Evolutionary conservation across 2,113 vertebrate species (phyloP).

Genomic region (Paraplagusia blochii): DNA sequence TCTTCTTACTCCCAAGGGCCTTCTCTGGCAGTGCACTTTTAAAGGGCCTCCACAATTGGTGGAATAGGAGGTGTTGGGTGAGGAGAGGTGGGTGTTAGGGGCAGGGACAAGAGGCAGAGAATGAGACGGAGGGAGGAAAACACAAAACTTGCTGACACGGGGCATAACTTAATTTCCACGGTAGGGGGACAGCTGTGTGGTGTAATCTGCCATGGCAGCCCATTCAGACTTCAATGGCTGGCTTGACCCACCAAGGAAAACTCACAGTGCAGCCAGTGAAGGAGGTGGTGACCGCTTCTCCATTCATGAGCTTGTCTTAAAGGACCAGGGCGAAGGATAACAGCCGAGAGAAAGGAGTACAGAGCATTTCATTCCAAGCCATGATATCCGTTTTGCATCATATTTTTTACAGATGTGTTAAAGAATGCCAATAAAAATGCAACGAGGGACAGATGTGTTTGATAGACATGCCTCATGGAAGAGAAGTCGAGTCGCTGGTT

Average conservation of each 20-base stretch:
- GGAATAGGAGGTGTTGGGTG: constrained; percentile 50
- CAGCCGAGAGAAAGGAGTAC: constrained; percentile 32
- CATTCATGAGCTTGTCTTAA: constrained; percentile 97
- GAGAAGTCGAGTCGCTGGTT: too few species aligned
- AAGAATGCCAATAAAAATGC: too few species aligned
- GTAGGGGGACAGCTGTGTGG: constrained; percentile 98
- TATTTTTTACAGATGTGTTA: too few species aligned
- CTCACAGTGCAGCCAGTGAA: constrained; percentile 86
- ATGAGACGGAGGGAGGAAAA: constrained; percentile 75
- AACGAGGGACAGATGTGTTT: too few species aligned
- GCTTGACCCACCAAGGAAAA: constrained; percentile 97
- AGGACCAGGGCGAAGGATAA: constrained; percentile 94
- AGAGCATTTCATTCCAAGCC: too few species aligned
- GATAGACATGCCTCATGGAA: too few species aligned
- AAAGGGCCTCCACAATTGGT: constrained; percentile 56
- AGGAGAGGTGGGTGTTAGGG: constrained; percentile 64
- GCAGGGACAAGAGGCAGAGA: constrained; percentile 54
- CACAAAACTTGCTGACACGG: constrained; percentile 96
- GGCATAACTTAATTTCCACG: constrained; percentile 99
- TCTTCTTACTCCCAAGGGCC: constrained; percentile 30
- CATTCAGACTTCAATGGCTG: constrained; percentile 99
- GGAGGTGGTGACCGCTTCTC: constrained; percentile 92
- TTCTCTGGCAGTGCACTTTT: constrained; percentile 36
- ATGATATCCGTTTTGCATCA: too few species aligned
- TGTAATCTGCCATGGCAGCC: constrained; percentile 99